Evolutionary conservation across 2,888 invertebrate species (phyloP).

Genomic region (Troilus luridus): DNA sequence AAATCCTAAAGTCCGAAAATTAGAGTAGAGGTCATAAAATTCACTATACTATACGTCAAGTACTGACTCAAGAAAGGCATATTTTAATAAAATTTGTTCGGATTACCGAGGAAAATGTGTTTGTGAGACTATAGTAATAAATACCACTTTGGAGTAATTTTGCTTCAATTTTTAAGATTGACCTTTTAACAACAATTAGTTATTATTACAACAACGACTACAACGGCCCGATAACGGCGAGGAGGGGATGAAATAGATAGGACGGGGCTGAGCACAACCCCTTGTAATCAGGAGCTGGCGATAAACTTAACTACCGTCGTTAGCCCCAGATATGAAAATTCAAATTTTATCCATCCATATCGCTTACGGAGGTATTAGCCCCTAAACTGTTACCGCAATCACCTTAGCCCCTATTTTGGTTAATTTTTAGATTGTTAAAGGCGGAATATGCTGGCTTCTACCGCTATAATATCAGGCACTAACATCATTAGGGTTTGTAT

Average conservation of each 20-base stretch:
- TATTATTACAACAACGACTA: not conserved
- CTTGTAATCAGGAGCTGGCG: constrained; percentile 10
- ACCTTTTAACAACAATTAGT: not conserved
- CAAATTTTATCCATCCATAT: constrained; percentile 40
- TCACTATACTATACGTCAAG: too few species aligned
- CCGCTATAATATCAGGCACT: not conserved
- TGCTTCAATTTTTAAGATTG: not conserved
- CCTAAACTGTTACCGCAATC: not conserved
- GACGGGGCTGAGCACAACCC: not conserved
- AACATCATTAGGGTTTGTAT: not conserved
- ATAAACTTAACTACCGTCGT: constrained; percentile 13
- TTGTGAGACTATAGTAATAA: not conserved
- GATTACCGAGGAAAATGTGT: not conserved
- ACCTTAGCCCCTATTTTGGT: not conserved
- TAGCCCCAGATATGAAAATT: constrained; percentile 14
- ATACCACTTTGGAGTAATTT: not conserved
- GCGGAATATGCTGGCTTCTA: not conserved
- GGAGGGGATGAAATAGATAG: not conserved
- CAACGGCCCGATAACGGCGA: not conserved
- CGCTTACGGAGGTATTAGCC: not conserved
- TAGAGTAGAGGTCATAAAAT: too few species aligned
- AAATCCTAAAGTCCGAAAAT: too few species aligned
- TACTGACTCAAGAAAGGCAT: not conserved
- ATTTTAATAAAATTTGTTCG: not conserved
- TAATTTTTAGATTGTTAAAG: constrained; percentile 27